Conservation (phyloP, 2,888 invertebrate species). For the Aquatica leii region DNA sequence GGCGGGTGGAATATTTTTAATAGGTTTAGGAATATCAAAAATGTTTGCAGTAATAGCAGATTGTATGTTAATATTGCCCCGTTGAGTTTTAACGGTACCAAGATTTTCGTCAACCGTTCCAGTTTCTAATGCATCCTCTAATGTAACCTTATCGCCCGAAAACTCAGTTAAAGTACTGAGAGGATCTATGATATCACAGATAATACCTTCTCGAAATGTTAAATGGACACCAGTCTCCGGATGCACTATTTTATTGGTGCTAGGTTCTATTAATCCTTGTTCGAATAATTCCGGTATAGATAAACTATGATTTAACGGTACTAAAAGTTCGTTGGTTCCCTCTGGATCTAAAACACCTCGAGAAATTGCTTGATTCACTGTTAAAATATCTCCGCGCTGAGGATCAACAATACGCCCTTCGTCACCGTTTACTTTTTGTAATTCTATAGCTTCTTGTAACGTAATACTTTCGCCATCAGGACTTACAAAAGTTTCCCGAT, state of each 20-base stretch:
- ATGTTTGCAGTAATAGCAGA: slow-evolving; percentile 75
- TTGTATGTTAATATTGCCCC: slow-evolving; percentile 71
- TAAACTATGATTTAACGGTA: slow-evolving; percentile 82
- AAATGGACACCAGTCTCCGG: slow-evolving; percentile 85
- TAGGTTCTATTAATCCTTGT: slow-evolving; percentile 84
- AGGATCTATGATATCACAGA: slow-evolving; percentile 88
- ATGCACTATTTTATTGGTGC: slow-evolving; percentile 79
- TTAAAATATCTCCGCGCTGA: slow-evolving; percentile 79
- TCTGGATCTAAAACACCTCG: slow-evolving; percentile 83
- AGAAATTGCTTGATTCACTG: slow-evolving; percentile 84
- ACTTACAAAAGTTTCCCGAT: slow-evolving; percentile 66
- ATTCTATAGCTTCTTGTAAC: slow-evolving; percentile 78
- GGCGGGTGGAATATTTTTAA: slow-evolving; percentile 74
- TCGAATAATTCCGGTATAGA: slow-evolving; percentile 84
- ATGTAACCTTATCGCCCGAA: slow-evolving; percentile 70
- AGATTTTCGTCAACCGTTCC: slow-evolving; percentile 77
- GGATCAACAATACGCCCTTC: slow-evolving; percentile 85
- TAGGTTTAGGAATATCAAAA: slow-evolving; percentile 62
- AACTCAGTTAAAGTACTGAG: slow-evolving; percentile 73
- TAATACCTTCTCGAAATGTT: slow-evolving; percentile 82
- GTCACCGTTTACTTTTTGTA: slow-evolving; percentile 74
- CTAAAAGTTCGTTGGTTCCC: slow-evolving; percentile 76
- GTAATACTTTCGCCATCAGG: slow-evolving; percentile 70
- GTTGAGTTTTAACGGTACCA: slow-evolving; percentile 70
- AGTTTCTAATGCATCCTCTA: slow-evolving; percentile 78